Conservation (phyloP, 2,113 vertebrate genomes). For the Psettodes erumei region DNA sequence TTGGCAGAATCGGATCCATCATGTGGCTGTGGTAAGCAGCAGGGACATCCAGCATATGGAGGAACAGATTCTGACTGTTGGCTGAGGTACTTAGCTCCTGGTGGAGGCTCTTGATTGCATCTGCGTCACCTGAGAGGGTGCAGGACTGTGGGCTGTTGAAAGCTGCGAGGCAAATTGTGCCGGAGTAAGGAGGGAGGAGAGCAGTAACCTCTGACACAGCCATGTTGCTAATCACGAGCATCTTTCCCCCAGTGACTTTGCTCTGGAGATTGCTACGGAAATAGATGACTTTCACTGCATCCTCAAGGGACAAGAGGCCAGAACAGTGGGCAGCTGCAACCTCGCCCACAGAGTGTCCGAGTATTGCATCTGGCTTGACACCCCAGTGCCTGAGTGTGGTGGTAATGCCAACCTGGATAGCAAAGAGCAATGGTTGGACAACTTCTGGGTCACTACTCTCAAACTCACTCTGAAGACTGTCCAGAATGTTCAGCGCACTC, state of each 20-base stretch:
- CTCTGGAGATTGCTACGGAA: constrained; percentile 86
- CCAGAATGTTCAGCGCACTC: constrained; percentile 68
- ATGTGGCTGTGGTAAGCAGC: constrained; percentile 89
- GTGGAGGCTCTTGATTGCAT: constrained; percentile 76
- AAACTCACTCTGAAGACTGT: constrained; percentile 69
- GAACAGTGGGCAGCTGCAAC: constrained; percentile 89
- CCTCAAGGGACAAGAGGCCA: constrained; percentile 87
- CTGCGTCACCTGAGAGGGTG: constrained; percentile 85
- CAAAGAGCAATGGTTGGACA: constrained; percentile 87
- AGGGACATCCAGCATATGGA: constrained; percentile 84
- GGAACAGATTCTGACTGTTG: constrained; percentile 82
- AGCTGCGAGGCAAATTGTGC: constrained; percentile 85
- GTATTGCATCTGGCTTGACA: constrained; percentile 81
- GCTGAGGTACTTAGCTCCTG: constrained; percentile 75
- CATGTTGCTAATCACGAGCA: constrained; percentile 89
- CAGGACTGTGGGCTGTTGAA: constrained; percentile 88
- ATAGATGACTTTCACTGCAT: constrained; percentile 87
- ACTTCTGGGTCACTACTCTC: constrained; percentile 80
- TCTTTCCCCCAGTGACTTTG: constrained; percentile 84
- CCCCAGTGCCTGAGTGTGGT: constrained; percentile 87
- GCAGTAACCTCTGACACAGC: constrained; percentile 80
- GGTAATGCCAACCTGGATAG: constrained; percentile 85
- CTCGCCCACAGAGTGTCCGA: constrained; percentile 90
- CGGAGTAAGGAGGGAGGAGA: constrained; percentile 74
- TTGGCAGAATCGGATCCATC: constrained; percentile 86